Conservation (phyloP, 2,888 invertebrate species). For the Cryptosula pallasiana region DNA sequence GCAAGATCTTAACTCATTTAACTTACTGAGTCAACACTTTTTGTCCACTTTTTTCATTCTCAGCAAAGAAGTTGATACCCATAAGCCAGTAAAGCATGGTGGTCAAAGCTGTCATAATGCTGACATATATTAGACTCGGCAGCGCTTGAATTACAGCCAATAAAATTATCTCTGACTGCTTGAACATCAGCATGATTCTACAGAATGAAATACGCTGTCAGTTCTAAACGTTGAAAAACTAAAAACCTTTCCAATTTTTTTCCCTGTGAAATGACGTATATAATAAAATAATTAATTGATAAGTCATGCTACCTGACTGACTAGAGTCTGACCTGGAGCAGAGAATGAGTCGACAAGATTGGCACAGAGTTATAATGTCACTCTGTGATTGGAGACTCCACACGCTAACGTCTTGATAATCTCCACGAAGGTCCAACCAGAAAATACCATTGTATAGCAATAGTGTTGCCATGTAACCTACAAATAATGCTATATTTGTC, state of each 20-base stretch:
- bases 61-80: constrained; percentile 11
- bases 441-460: neutral
- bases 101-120: neutral
- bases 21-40: neutral
- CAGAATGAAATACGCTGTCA: no score
- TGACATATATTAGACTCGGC: neutral
- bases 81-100: constrained; percentile 2
- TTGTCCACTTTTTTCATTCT: neutral
- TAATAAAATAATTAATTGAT: neutral
- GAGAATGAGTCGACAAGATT: neutral
- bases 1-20: no score
- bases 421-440: neutral
- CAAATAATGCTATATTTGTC: no score
- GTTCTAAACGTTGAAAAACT: no score
- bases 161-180: constrained; percentile 1
- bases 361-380: neutral
- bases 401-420: neutral
- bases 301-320: neutral
- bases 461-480: neutral
- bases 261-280: no score
- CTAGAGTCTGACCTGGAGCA: constrained; percentile 7
- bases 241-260: no score
- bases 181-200: constrained; percentile 22
- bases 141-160: neutral
- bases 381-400: neutral